These are phyloP conservation scores for Anthopleura sola DNA, from an alignment of 64 coral and sea anemone genomes.

Conservation along the genomic window DNA sequence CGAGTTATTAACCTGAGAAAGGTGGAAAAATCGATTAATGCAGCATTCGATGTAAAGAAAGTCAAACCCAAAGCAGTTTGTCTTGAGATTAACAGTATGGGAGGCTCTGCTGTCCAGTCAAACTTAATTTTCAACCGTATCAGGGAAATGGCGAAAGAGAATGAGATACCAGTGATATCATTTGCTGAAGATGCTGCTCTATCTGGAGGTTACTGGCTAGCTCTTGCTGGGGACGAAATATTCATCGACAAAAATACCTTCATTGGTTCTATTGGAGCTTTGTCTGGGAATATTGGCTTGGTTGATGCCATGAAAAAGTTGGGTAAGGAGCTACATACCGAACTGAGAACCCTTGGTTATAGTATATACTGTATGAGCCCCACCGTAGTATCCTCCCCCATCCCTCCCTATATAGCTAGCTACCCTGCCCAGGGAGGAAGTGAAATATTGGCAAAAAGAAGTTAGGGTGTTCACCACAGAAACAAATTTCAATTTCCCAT, in stretches of 20 bases:
- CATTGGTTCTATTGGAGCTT: slow-evolving; percentile 69
- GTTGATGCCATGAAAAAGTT: slow-evolving; percentile 81
- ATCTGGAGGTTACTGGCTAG: slow-evolving; percentile 78
- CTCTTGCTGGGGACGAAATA: slow-evolving; percentile 80
- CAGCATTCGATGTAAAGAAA: slow-evolving; percentile 77
- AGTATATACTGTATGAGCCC: no score
- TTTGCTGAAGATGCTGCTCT: slow-evolving; percentile 71
- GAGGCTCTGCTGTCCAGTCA: slow-evolving; percentile 67
- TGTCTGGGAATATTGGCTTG: slow-evolving; percentile 58
- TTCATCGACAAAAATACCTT: slow-evolving; percentile 74
- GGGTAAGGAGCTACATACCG: slow-evolving; percentile 34
- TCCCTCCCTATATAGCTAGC: no score
- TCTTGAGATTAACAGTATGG: slow-evolving; percentile 72
- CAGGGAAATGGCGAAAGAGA: slow-evolving; percentile 44
- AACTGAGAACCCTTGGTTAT: no score
- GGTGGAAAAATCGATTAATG: slow-evolving; percentile 65
- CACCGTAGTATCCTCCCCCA: no score
- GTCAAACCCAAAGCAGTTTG: slow-evolving; percentile 88
- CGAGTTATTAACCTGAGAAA: slow-evolving; percentile 49
- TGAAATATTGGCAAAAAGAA: no score
- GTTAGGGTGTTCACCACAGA: no score
- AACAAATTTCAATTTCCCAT: no score
- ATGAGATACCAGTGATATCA: slow-evolving; percentile 60
- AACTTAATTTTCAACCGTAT: slow-evolving; percentile 79
- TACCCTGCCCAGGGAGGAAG: no score